Conservation (phyloP, 2,797 vertebrate species). For the Microcaecilia unicolor region DNA sequence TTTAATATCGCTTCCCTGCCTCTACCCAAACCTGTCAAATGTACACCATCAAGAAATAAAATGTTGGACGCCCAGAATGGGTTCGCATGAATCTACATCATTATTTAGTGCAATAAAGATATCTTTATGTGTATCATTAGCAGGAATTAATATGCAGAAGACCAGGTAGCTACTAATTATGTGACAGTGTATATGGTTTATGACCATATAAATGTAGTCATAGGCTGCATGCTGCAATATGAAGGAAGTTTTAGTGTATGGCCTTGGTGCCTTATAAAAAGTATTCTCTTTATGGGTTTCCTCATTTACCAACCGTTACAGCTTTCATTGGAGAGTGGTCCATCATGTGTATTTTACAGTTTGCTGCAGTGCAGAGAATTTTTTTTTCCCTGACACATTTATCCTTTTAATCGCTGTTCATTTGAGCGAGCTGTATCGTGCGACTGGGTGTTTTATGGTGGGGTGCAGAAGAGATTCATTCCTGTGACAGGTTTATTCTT, state of each 20-base stretch:
- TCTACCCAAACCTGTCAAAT: too few relatives aligned
- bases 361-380: conserved; percentile 31
- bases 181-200: conserved; percentile 23
- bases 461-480: conserved; percentile 19
- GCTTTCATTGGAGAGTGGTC: conserved; percentile 30
- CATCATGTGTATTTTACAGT: conserved; percentile 5
- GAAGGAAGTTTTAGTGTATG: conserved; percentile 13
- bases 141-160: conserved; percentile 34
- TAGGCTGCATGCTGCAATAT: conserved; percentile 13
- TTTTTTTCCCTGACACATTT: conserved; percentile 44
- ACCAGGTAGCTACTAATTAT: conserved; percentile 23
- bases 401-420: conserved; percentile 44
- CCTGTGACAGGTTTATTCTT: conserved; percentile 30
- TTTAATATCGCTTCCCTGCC: too few relatives aligned
- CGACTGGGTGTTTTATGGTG: conserved; percentile 29
- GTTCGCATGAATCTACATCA: too few relatives aligned
- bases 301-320: conserved; percentile 23
- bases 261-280: conserved; percentile 12
- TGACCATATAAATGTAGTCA: conserved; percentile 22
- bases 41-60: too few relatives aligned
- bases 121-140: conserved; percentile 1
- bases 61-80: too few relatives aligned
- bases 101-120: background rate
- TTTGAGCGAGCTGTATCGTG: conserved; percentile 24
- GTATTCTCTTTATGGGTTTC: conserved; percentile 35